Evolutionary conservation across 2,797 vertebrate species (phyloP), one percentile per base, ranked within the genome.

Genomic region (Protonibea diacanthus): DNA sequence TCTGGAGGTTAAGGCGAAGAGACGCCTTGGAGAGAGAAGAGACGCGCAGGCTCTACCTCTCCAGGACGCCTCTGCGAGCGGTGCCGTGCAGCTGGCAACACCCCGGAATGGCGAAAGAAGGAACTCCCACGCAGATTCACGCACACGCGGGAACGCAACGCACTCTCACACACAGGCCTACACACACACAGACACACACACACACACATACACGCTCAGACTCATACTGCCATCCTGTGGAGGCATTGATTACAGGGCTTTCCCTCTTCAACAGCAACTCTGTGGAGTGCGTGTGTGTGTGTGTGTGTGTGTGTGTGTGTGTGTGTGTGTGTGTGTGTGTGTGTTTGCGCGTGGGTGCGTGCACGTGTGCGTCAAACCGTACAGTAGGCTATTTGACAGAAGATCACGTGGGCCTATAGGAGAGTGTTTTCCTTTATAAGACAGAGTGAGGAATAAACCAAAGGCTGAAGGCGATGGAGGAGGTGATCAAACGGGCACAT

Each of bases 171-270:
- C 20, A 20, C n/a, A 38, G 2, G 10, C 3, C n/a, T 14, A 33
- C 3, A 2, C 18, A 17, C 55, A 18, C 70, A 45, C 51, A 33
- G 63, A 78, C 65, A 59, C 53, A 72, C 80, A 15, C 65, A 47
- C 53, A 49, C 15, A 23, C 40, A 42, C 56, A 21, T 23, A 64
- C 29, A 76, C 84, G 82, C 42, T 57, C 83, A 84, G 93, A 91
- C 88, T 89, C 82, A 91, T 93, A 94, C 94, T 88, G 95, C 95
- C 95, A 95, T 94, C 95, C 76, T 91, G 94, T 94, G 95, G 95
- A 94, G 81, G 91, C 82, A 86, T 61, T 82, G 78, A 89, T 89
- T 86, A 79, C 86, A 86, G 91, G 92, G 89, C 84, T 88, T 92
- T 80, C 94, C 93, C 84, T 47, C 40, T 51, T 62, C 33, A 51